Evolutionary conservation across 2,113 vertebrate genomes (phyloP).

Genomic region (Zingel zingel): DNA sequence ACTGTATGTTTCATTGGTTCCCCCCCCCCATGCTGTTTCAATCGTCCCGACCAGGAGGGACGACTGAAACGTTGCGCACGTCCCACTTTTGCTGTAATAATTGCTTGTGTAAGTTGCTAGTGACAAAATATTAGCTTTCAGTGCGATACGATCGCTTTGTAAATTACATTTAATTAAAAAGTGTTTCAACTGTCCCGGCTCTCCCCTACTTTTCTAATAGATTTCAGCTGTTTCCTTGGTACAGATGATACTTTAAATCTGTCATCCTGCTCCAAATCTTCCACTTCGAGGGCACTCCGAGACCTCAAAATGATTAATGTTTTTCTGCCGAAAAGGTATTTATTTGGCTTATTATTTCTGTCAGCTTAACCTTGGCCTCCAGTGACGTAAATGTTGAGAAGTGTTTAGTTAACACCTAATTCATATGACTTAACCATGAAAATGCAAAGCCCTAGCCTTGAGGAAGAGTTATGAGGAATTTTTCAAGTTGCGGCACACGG

Average conservation of each 20-base stretch:
- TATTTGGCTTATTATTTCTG: conserved; percentile 15
- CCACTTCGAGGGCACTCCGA: not conserved
- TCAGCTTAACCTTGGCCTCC: not conserved
- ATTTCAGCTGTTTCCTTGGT: conserved; percentile 30
- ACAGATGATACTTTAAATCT: conserved; percentile 36
- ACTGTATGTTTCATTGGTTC: too few species aligned
- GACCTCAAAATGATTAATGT: not conserved
- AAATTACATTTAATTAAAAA: too few species aligned
- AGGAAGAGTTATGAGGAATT: not conserved
- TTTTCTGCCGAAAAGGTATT: not conserved
- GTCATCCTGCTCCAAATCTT: conserved; percentile 19
- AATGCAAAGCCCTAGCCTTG: not conserved
- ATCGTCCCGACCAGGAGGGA: too few species aligned
- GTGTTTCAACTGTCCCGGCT: too few species aligned
- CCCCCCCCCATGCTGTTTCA: too few species aligned
- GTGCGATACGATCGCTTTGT: too few species aligned
- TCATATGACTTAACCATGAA: not conserved
- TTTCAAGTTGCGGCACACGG: not conserved
- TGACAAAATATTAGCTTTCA: too few species aligned
- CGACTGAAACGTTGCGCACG: too few species aligned
- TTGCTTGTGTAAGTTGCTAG: too few species aligned
- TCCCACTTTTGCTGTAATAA: too few species aligned
- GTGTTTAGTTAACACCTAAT: not conserved
- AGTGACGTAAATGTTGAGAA: conserved; percentile 12
- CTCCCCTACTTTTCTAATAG: conserved; percentile 34